Base-by-base conservation (phyloP, 2,113 vertebrate genomes). In the Polypterus bichir region DNA sequence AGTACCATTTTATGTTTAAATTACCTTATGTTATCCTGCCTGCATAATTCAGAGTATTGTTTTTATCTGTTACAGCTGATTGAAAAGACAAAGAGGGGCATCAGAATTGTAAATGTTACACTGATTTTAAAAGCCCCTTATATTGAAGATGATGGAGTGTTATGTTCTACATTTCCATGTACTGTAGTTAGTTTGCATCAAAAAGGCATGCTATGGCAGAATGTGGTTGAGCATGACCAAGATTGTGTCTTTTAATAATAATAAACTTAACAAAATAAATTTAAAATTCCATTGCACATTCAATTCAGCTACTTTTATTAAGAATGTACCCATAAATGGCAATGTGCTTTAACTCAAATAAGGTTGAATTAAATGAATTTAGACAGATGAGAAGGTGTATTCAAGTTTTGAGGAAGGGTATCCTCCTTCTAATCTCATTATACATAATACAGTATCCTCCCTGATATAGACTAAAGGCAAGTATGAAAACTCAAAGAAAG, bases 281-380 rank as follows among this genome's bases (percentile, higher is more conserved):
- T 86, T 82, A 79, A 79, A 84, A 81, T 81, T 79, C 77, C 79
- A 82, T 83, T 81, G 81, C 79, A 75, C 74, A 71, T 65, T 66
- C 47, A 49, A 74, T 73, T 71, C 73, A 69, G 76, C 73, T 74
- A 63, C 79, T 76, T 78, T 74, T 64, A 69, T 65, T 68, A 70
- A 67, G 64, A 73, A 69, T 62, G 62, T 73, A 27, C 27, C 27
- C 27, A 27, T 27, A 27, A 27, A 27, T 27, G 27, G 27, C 27
- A 27, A 27, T 27, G 27, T 27, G 27, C 27, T 27, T 27, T 27
- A 27, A 27, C 2, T 27, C 27, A 27, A 27, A 27, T 27, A 27
- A 27, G 27, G 27, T 27, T 27, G 27, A 27, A 27, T 27, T 27
- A 27, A 27, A 27, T 27, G 27, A 27, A 27, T 27, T 27, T 27